These are phyloP conservation scores for Aspidoscelis tigris DNA, from an alignment of 2,113 vertebrate genomes.

Conservation along the genomic window DNA sequence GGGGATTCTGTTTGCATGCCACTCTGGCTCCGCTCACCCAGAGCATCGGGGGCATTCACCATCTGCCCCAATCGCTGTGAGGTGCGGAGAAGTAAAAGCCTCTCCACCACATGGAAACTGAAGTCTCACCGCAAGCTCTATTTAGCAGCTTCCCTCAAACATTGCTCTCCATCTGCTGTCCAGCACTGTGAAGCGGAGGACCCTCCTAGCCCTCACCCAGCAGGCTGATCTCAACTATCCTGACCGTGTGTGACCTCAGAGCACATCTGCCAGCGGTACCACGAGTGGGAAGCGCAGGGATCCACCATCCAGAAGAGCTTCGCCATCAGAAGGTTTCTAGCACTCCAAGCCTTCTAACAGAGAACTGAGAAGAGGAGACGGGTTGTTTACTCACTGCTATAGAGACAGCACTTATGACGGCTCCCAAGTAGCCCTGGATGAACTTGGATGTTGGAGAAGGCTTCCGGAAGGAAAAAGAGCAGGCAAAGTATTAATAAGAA, in stretches of 20 bases:
- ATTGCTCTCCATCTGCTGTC: too few relatives aligned
- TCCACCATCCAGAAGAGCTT: neutral
- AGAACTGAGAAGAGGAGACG: neutral
- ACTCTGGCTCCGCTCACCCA: too few relatives aligned
- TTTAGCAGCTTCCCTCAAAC: too few relatives aligned
- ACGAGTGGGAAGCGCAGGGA: neutral
- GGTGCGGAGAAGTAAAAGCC: too few relatives aligned
- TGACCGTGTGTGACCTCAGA: neutral
- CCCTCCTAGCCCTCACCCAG: neutral
- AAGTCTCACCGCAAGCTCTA: too few relatives aligned
- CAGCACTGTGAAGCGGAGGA: neutral
- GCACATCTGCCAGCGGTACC: neutral
- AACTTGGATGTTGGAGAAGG: constrained; percentile 87
- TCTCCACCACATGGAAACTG: too few relatives aligned
- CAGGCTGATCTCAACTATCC: neutral
- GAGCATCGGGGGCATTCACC: too few relatives aligned
- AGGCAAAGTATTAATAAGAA: neutral
- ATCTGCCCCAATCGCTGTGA: too few relatives aligned
- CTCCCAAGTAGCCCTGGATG: constrained; percentile 90
- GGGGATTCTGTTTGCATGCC: too few relatives aligned
- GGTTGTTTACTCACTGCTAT: constrained; percentile 88
- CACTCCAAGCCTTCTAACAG: neutral
- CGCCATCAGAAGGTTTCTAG: neutral
- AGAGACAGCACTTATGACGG: constrained; percentile 91
- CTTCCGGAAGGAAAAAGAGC: constrained; percentile 73